A percentile compares a stretch with the other conserved stretches of the same genome.
Conservation (phyloP, 2,113 vertebrate species). For the Antigone vipio region DNA sequence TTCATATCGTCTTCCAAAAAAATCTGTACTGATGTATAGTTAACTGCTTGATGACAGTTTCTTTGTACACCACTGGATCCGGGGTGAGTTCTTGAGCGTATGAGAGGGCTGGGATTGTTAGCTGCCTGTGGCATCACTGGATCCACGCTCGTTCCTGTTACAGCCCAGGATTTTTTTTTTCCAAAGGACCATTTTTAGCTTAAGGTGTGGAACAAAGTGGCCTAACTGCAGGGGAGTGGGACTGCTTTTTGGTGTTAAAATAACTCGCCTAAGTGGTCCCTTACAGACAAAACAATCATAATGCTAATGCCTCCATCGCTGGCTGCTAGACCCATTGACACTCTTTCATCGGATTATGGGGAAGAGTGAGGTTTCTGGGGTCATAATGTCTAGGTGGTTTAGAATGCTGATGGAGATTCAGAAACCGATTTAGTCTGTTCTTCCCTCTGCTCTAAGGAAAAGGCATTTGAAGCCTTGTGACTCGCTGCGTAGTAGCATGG, state of each 20-base stretch:
- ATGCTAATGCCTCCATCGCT: background rate
- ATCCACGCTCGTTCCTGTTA: background rate
- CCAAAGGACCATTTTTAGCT: background rate
- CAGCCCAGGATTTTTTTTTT: background rate
- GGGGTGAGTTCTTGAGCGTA: background rate
- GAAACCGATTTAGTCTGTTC: background rate
- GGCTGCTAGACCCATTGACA: background rate
- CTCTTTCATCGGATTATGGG: background rate
- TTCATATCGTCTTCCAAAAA: background rate
- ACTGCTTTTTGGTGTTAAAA: background rate
- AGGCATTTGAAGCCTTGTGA: background rate
- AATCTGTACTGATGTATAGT: accelerated
- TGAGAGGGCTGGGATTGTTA: background rate
- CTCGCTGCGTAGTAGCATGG: accelerated
- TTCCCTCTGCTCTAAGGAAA: background rate
- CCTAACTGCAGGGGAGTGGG: background rate
- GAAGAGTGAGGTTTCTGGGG: background rate
- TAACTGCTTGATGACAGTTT: background rate
- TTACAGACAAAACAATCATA: background rate
- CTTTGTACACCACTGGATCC: accelerated
- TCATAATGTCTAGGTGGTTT: background rate
- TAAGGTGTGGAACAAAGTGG: background rate
- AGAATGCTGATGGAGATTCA: background rate
- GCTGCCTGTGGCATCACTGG: background rate
- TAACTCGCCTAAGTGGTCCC: background rate